Percentiles rank a stretch among this genome's conserved stretches.
phyloP scores from a whole-genome alignment of 2,888 invertebrate genomes.

The Dicycla oo region DNA sequence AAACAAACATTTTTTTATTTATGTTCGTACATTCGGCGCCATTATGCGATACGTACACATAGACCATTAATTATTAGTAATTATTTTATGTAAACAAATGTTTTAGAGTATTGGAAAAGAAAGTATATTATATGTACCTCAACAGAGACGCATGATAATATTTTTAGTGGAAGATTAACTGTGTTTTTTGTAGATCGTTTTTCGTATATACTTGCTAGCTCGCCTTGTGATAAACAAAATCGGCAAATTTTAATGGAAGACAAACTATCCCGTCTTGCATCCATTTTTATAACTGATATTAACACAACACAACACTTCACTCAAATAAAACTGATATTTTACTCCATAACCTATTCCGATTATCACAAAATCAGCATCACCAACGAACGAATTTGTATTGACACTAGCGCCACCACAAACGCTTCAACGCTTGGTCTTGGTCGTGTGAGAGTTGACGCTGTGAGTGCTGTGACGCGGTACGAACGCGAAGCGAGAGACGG shows the following conservation, averaged over 20 bases:
- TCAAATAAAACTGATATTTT: slow-evolving; percentile 62
- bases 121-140: slow-evolving; percentile 90
- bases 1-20: slow-evolving; percentile 29
- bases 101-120: slow-evolving; percentile 14
- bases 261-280: slow-evolving; percentile 91
- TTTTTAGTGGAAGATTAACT: slow-evolving; percentile 93
- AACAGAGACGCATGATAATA: slow-evolving; percentile 94
- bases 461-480: slow-evolving; percentile 47
- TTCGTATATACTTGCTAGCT: slow-evolving; percentile 92
- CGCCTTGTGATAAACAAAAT: slow-evolving; percentile 93
- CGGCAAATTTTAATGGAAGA: slow-evolving; percentile 93
- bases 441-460: too few species aligned
- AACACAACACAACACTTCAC: slow-evolving; percentile 60
- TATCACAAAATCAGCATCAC: slow-evolving; percentile 61
- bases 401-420: slow-evolving; percentile 78
- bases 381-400: slow-evolving; percentile 53
- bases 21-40: slow-evolving; percentile 60
- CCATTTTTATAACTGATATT: slow-evolving; percentile 83
- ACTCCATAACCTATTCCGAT: slow-evolving; percentile 79
- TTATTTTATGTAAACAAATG: slow-evolving; percentile 8
- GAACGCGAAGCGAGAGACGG: slow-evolving; percentile 40
- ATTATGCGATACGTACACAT: slow-evolving; percentile 51
- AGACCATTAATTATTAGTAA: slow-evolving; percentile 17
- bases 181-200: slow-evolving; percentile 90
- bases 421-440: too few species aligned